phyloP scores from a whole-genome alignment of 2,888 invertebrate species.

The Acronicta aceris region DNA sequence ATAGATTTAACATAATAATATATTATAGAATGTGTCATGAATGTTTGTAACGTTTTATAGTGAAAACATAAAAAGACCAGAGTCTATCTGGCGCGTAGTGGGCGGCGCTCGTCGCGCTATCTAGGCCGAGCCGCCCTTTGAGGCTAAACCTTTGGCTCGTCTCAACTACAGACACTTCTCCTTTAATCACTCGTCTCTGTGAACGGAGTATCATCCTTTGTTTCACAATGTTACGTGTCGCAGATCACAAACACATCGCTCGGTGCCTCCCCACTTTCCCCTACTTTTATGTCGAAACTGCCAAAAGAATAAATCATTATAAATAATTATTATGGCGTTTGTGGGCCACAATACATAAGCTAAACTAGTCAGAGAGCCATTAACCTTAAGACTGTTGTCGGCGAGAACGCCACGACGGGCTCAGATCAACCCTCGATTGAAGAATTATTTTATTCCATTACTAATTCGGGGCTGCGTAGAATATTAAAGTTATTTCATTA shows the following conservation, averaged over 20 bases:
- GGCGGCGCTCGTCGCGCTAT: not conserved
- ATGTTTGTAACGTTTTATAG: not conserved
- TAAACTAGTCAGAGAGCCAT: not conserved
- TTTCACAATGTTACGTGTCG: not conserved
- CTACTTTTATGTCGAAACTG: constrained; percentile 3
- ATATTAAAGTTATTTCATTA: constrained; percentile 25
- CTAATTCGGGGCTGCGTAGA: constrained; percentile 1
- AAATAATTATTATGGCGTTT: constrained; percentile 8
- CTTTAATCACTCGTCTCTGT: not conserved
- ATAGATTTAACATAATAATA: too few relatives aligned
- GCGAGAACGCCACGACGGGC: not conserved
- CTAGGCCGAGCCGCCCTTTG: constrained; percentile 5
- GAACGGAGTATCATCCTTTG: constrained; percentile 3
- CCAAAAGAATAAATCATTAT: constrained; percentile 1
- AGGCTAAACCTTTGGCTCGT: not conserved
- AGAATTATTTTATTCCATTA: not conserved
- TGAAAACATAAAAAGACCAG: not conserved
- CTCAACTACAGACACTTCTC: not conserved
- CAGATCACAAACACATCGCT: not conserved
- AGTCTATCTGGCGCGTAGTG: not conserved
- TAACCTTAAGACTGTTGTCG: not conserved
- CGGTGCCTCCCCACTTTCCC: not conserved
- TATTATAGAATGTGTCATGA: too few relatives aligned
- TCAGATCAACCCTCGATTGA: not conserved
- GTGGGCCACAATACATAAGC: constrained; percentile 6